These are phyloP conservation scores for Athalia rosae DNA, from an alignment of 2,888 invertebrate genomes.

Conservation along the genomic window DNA sequence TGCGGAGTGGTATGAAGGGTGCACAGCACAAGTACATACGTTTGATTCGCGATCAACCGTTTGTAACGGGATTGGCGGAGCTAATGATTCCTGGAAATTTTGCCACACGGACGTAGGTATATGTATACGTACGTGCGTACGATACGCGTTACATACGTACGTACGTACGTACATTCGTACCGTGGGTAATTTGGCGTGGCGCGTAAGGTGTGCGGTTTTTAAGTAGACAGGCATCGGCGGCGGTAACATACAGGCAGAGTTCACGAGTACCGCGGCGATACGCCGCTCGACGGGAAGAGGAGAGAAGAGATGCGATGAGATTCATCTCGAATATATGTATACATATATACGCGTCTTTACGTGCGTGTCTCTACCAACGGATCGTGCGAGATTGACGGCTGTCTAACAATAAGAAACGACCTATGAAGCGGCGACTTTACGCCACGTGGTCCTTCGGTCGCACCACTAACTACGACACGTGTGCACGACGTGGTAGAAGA, in stretches of 20 bases:
- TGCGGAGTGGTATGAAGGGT: constrained; percentile 61
- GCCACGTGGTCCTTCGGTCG: constrained; percentile 20
- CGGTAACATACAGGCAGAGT: too few species aligned
- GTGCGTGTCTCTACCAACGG: constrained; percentile 26
- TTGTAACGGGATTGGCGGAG: constrained; percentile 52
- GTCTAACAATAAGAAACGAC: constrained; percentile 21
- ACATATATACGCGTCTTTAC: neutral
- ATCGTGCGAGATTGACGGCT: constrained; percentile 38
- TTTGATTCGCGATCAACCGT: constrained; percentile 59
- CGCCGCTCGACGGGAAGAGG: neutral
- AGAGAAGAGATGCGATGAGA: neutral
- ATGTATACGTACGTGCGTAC: too few species aligned
- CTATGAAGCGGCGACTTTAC: neutral
- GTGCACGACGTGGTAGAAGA: constrained; percentile 7
- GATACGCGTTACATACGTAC: too few species aligned
- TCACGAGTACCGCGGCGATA: too few species aligned
- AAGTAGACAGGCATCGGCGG: too few species aligned
- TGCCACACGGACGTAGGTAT: constrained; percentile 8
- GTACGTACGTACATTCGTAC: too few species aligned
- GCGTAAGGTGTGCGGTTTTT: too few species aligned
- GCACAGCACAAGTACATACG: constrained; percentile 48
- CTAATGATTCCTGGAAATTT: constrained; percentile 44
- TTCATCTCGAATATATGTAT: neutral
- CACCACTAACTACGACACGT: constrained; percentile 18
- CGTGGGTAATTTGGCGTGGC: too few species aligned